Percentiles rank a stretch among this genome's conserved stretches.
Evolutionary conservation across 1,140 invertebrate genomes (phyloP).

Genomic region (Heliconius congener): DNA sequence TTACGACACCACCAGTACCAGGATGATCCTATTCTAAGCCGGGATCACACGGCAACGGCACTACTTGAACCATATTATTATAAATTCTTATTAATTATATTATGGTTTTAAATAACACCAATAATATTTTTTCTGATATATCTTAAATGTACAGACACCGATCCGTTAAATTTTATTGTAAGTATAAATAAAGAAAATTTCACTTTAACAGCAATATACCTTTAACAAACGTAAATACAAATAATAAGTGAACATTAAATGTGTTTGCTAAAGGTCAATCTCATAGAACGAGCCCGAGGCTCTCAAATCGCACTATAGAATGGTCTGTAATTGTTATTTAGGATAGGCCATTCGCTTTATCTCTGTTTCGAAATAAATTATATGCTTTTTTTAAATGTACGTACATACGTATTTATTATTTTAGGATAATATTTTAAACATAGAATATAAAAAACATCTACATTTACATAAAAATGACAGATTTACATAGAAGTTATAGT

Average conservation of each 20-base stretch:
- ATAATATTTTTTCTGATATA: too few relatives aligned
- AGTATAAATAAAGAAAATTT: neutral
- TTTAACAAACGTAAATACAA: neutral
- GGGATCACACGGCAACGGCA: too few relatives aligned
- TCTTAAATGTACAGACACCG: too few relatives aligned
- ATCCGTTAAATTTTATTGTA: too few relatives aligned
- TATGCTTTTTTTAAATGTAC: neutral
- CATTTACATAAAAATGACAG: neutral
- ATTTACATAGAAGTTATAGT: neutral
- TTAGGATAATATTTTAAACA: too few relatives aligned
- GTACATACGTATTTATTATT: too few relatives aligned
- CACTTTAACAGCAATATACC: neutral
- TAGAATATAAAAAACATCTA: neutral
- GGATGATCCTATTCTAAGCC: too few relatives aligned
- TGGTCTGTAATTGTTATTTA: conserved; percentile 3
- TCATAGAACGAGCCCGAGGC: neutral
- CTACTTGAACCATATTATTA: too few relatives aligned
- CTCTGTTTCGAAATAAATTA: neutral
- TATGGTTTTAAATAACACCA: too few relatives aligned
- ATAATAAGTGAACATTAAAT: neutral
- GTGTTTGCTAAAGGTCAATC: neutral
- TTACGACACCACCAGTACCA: too few relatives aligned
- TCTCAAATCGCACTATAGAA: neutral
- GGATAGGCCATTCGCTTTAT: neutral
- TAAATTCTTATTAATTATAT: too few relatives aligned